phyloP scores from a whole-genome alignment of 2,888 invertebrate species.

The Plutella xylostella region DNA sequence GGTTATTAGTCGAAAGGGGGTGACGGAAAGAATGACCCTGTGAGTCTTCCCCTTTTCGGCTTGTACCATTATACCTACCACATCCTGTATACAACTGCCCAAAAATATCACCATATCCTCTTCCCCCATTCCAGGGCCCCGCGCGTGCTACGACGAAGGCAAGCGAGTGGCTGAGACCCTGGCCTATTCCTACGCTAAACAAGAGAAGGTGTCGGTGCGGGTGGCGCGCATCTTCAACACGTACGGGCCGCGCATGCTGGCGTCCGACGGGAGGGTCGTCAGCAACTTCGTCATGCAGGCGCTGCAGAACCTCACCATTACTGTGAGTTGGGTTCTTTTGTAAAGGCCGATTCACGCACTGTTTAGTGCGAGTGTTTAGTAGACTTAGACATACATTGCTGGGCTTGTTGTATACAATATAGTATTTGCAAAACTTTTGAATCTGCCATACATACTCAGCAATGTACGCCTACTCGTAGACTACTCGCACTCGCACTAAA shows the following conservation, averaged over 20 bases:
- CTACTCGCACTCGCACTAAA: too few relatives aligned
- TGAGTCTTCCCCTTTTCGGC: slow-evolving; percentile 13
- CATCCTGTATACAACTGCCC: neutral
- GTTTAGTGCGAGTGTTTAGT: too few relatives aligned
- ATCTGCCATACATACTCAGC: too few relatives aligned
- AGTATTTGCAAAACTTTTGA: too few relatives aligned
- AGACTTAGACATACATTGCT: too few relatives aligned
- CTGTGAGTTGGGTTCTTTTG: too few relatives aligned
- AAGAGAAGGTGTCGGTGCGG: slow-evolving; percentile 94
- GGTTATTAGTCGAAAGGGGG: too few relatives aligned
- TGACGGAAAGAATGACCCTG: too few relatives aligned
- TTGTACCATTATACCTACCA: neutral
- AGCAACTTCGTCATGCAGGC: slow-evolving; percentile 99
- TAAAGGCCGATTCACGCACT: too few relatives aligned
- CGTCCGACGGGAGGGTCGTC: slow-evolving; percentile 98
- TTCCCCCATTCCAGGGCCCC: slow-evolving; percentile 72
- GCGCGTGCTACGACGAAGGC: slow-evolving; percentile 99
- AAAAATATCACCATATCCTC: neutral
- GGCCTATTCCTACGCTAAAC: slow-evolving; percentile 95
- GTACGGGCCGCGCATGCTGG: slow-evolving; percentile 98
- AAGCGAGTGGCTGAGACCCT: slow-evolving; percentile 97
- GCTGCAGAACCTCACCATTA: slow-evolving; percentile 92
- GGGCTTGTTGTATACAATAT: too few relatives aligned
- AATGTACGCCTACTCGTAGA: too few relatives aligned
- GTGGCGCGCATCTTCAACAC: slow-evolving; percentile 99